Percentiles rank a stretch among this genome's conserved stretches.
These are phyloP conservation scores for Sturnus vulgaris DNA, from an alignment of 2,113 vertebrate genomes.

Conservation along the genomic window DNA sequence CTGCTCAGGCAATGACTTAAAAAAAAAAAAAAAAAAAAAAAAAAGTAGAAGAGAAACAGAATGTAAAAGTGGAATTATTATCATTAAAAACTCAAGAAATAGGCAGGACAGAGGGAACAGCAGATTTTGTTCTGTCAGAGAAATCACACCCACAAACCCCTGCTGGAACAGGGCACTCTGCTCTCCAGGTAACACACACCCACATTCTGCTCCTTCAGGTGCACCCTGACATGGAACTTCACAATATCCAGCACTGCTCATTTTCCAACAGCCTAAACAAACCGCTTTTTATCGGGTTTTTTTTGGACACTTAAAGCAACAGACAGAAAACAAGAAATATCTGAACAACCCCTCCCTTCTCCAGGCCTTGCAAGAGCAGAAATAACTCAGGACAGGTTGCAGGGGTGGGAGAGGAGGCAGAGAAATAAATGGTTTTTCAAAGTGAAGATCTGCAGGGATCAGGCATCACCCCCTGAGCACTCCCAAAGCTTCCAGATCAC, in stretches of 20 bases:
- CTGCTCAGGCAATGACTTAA: not conserved
- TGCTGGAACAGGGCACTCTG: not conserved
- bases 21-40: not conserved
- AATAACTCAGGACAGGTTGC: not conserved
- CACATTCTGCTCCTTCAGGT: not conserved
- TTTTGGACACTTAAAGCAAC: not conserved
- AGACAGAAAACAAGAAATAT: not conserved
- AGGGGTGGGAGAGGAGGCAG: not conserved
- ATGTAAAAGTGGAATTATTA: fast-evolving
- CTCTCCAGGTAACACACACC: not conserved
- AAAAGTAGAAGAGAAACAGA: not conserved
- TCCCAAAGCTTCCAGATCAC: not conserved
- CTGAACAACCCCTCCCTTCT: not conserved
- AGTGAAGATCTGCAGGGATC: not conserved
- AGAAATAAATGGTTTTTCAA: not conserved
- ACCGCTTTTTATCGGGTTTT: fast-evolving
- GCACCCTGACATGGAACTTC: not conserved
- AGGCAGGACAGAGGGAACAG: not conserved
- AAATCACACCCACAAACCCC: no score
- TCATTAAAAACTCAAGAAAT: not conserved
- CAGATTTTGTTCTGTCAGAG: not conserved
- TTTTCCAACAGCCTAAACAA: not conserved
- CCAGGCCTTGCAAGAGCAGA: not conserved
- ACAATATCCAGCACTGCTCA: fast-evolving
- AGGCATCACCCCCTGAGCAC: not conserved